These are phyloP conservation scores for Cloeon dipterum DNA, from an alignment of 2,888 invertebrate species.

Conservation along the genomic window DNA sequence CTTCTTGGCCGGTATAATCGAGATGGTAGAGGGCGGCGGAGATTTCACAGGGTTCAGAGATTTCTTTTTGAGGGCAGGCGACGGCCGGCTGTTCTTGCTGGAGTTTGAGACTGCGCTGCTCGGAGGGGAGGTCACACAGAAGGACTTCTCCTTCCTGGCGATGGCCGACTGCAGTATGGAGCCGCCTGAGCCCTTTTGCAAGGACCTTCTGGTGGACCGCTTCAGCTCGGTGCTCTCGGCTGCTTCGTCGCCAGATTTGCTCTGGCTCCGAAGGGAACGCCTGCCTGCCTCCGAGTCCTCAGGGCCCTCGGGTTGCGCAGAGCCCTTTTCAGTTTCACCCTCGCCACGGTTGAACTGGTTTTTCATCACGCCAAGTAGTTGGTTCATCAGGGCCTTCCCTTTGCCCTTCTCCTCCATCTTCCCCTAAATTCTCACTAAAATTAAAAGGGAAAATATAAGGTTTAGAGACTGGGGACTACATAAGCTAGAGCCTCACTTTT, in stretches of 20 bases:
- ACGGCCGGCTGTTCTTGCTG: too few relatives aligned
- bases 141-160: constrained; percentile 46
- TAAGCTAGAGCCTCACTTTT: too few relatives aligned
- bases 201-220: constrained; percentile 35
- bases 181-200: constrained; percentile 28
- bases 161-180: constrained; percentile 46
- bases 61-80: background rate
- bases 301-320: background rate
- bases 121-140: constrained; percentile 17
- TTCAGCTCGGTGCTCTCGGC: constrained; percentile 21
- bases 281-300: constrained; percentile 5
- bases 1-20: background rate
- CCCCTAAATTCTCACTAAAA: too few relatives aligned
- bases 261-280: constrained; percentile 8
- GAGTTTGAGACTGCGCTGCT: constrained; percentile 2
- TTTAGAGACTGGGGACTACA: too few relatives aligned
- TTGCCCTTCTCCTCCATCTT: background rate
- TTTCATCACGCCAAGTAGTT: too few relatives aligned
- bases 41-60: too few relatives aligned
- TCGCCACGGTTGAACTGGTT: background rate
- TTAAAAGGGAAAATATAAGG: too few relatives aligned
- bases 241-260: constrained; percentile 6
- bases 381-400: too few relatives aligned
- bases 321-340: background rate
- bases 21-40: too few relatives aligned